Conservation (phyloP, 2,888 invertebrate genomes). For the Strigamia maritima region DNA sequence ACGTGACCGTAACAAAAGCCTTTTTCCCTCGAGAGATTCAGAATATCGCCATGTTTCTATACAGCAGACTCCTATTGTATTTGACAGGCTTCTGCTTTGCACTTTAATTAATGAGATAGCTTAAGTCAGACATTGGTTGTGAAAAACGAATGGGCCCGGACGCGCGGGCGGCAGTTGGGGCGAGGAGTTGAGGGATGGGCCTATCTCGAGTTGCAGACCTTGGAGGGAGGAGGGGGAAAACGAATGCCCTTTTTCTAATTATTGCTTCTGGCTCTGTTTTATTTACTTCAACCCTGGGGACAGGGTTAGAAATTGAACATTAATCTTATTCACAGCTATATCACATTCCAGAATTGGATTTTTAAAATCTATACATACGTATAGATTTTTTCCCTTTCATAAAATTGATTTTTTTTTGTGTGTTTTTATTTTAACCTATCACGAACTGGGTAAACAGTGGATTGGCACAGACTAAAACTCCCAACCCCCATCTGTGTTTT, state of each 20-base stretch:
- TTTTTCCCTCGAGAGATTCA: constrained; percentile 13
- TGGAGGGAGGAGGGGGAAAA: not conserved
- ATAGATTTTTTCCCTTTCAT: not conserved
- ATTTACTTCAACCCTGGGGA: constrained; percentile 18
- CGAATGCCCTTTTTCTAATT: constrained; percentile 12
- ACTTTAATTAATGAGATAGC: constrained; percentile 31
- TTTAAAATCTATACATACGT: not conserved
- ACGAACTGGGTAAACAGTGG: not conserved
- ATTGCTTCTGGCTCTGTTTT: constrained; percentile 29
- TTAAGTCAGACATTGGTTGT: constrained; percentile 32
- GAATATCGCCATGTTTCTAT: not conserved
- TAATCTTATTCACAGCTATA: constrained; percentile 15
- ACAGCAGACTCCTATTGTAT: not conserved
- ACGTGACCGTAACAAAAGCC: constrained; percentile 26
- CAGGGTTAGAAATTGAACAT: not conserved
- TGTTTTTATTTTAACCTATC: not conserved
- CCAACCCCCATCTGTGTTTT: not conserved
- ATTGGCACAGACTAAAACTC: constrained; percentile 15
- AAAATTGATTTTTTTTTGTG: not conserved
- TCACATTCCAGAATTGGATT: not conserved
- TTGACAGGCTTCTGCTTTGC: constrained; percentile 27
- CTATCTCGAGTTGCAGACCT: constrained; percentile 26
- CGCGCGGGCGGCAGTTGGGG: constrained; percentile 30
- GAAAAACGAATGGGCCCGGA: constrained; percentile 32
- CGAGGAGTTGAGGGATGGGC: constrained; percentile 28